Evolutionary conservation across 1,140 invertebrate species (phyloP).

Genomic region (Mycetomoellerius zeteki): DNA sequence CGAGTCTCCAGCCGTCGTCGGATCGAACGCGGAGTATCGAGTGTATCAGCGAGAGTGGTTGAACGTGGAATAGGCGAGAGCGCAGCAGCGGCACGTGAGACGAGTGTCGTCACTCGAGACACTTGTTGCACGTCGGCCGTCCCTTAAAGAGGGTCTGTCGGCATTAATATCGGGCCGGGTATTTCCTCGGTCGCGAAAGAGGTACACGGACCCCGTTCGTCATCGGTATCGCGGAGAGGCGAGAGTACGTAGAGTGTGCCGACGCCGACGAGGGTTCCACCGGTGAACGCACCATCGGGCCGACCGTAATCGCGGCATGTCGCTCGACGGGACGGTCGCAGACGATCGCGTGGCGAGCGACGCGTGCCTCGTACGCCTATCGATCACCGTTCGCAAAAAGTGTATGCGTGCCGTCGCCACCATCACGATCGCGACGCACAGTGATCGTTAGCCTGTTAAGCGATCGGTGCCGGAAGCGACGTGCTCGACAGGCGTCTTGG

Average conservation of each 20-base stretch:
- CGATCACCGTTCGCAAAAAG: conserved; percentile 67
- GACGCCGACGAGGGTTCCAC: neutral
- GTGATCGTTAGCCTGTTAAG: conserved; percentile 33
- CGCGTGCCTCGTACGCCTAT: conserved; percentile 41
- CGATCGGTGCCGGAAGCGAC: conserved; percentile 22
- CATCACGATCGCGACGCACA: neutral
- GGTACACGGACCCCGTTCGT: neutral
- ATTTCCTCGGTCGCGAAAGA: neutral
- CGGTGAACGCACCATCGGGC: neutral
- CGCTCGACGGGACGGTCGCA: conserved; percentile 27
- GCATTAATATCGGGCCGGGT: conserved; percentile 14
- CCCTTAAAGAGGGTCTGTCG: conserved; percentile 60
- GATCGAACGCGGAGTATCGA: conserved; percentile 50
- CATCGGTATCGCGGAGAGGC: conserved; percentile 1
- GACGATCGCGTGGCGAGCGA: conserved; percentile 41
- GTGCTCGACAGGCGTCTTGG: conserved; percentile 6
- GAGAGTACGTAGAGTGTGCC: neutral
- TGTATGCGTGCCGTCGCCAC: neutral
- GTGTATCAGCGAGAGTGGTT: conserved; percentile 34
- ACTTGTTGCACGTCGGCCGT: conserved; percentile 71
- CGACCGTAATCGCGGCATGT: conserved; percentile 11
- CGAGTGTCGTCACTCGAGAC: conserved; percentile 66
- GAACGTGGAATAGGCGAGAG: conserved; percentile 56
- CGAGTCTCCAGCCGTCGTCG: conserved; percentile 5
- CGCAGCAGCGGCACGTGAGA: conserved; percentile 65